Percentiles rank a stretch among this genome's conserved stretches.
phyloP scores from a whole-genome alignment of 1,140 invertebrate species.

The Spodoptera litura region DNA sequence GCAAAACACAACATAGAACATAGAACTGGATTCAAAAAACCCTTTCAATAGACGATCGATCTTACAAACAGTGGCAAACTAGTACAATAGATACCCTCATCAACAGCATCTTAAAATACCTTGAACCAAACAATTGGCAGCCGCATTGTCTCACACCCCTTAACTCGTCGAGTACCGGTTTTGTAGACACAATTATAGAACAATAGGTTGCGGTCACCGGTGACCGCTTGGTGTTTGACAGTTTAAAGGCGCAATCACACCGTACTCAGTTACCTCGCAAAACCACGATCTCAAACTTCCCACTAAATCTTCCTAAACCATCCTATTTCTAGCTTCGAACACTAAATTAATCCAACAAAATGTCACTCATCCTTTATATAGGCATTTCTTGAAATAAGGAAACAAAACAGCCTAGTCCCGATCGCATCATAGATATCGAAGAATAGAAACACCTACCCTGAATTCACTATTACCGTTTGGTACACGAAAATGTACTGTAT shows the following conservation, averaged over 20 bases:
- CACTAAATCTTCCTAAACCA: conserved; percentile 13
- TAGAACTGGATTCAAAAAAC: background rate
- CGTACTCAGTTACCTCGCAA: conserved; percentile 2
- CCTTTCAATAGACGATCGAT: background rate
- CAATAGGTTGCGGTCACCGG: too few relatives aligned
- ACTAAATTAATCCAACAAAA: conserved; percentile 57
- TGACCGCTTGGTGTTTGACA: too few relatives aligned
- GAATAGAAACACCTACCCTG: conserved; percentile 57
- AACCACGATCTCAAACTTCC: background rate
- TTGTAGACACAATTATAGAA: too few relatives aligned
- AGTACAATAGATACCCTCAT: conserved; percentile 31
- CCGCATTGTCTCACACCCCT: conserved; percentile 12
- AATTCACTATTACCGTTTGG: conserved; percentile 36
- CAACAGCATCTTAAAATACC: conserved; percentile 33
- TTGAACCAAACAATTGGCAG: conserved; percentile 21
- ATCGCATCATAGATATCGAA: conserved; percentile 69
- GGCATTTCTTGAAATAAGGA: conserved; percentile 70
- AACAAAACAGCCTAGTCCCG: conserved; percentile 68
- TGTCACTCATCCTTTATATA: conserved; percentile 64
- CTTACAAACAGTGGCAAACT: conserved; percentile 8
- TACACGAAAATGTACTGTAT: conserved; percentile 51
- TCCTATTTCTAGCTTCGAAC: conserved; percentile 16
- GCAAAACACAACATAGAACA: background rate
- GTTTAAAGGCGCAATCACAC: conserved; percentile 11
- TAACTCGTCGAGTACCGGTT: too few relatives aligned